Percentiles rank a stretch among this genome's conserved stretches.
These are phyloP conservation scores for Solenopsis invicta DNA, from an alignment of 1,140 invertebrate genomes.

Conservation along the genomic window DNA sequence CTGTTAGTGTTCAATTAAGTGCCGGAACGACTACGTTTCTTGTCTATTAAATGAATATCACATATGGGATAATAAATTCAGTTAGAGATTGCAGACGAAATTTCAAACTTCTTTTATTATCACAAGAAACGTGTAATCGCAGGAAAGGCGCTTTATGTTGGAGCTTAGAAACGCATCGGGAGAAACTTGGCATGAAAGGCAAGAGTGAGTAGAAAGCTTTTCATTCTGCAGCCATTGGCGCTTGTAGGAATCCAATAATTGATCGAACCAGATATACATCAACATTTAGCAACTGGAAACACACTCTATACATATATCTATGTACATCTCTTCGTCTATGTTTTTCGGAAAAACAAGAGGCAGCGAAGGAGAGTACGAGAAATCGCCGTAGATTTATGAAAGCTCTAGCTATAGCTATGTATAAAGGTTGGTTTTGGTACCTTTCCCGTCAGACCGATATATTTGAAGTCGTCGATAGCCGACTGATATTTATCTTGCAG, in stretches of 20 bases:
- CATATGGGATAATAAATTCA: not conserved
- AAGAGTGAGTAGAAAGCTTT: slow-evolving; percentile 12
- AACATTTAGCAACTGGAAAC: slow-evolving; percentile 45
- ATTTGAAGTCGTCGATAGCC: slow-evolving; percentile 26
- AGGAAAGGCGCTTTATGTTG: slow-evolving; percentile 11
- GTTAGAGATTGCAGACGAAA: not conserved
- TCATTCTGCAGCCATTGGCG: slow-evolving; percentile 46
- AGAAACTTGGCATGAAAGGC: slow-evolving; percentile 18
- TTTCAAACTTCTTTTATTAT: slow-evolving; percentile 10
- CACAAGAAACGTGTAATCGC: slow-evolving; percentile 14
- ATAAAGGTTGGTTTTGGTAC: not conserved
- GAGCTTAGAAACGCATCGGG: slow-evolving; percentile 26
- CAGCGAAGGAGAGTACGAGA: slow-evolving; percentile 18
- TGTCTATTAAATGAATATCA: not conserved
- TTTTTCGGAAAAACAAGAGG: slow-evolving; percentile 43
- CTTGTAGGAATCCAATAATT: slow-evolving; percentile 63
- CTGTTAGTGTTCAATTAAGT: not conserved
- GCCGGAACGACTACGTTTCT: not conserved
- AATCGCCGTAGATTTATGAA: slow-evolving; percentile 50
- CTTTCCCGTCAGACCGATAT: slow-evolving; percentile 21
- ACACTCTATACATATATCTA: not conserved
- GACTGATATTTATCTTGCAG: slow-evolving; percentile 36
- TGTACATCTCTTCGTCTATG: not conserved
- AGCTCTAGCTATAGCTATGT: not conserved
- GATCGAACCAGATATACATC: slow-evolving; percentile 56